Base-by-base conservation (phyloP, 1,140 invertebrate species). In the Limonius californicus region DNA sequence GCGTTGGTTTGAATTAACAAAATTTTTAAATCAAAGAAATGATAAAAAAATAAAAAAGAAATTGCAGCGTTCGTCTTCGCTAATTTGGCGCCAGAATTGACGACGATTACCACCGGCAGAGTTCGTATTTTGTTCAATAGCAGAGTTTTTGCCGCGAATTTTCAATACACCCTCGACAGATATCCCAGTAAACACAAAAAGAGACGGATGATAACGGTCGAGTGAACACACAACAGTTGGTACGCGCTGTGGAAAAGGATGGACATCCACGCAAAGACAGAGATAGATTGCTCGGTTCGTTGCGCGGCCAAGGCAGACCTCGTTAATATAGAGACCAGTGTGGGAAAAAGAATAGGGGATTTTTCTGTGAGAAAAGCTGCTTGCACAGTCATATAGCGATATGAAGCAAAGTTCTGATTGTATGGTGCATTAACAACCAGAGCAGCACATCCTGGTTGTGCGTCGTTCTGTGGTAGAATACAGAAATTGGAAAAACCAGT, bases 231-330 rank as follows among this genome's bases (percentile, higher is more conserved):
- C 53, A 55, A 55, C 53, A 55, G 53, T 55, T 55, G 53, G 21
- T 32, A 55, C 53, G 27, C 27, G 27, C 1, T 2, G 7, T 4
- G 18, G 27, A 32, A 19, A 55, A 55, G 53, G 53, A 55, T 19
- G 20, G 20, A 7, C n/a, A 11, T 2, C 18, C 8, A 32, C 30
- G 1, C 16, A 14, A 27, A 27, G 27, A 55, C 53, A 55, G 18
- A 32, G 53, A 55, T 55, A 32, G 53, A 27, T 9, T 32, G 53
- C 27, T 55, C 53, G 45, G 45, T 50, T 50, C 45, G 45, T 50
- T 50, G 53, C 53, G 53, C 27, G 20, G 20, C 53, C 53, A 55
- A 55, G 53, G 53, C 53, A 55, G 53, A 55, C 53, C 53, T 55
- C 53, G 53, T 18, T 50, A 50, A n/a, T 12, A 50, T 50, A 50